A percentile compares a stretch with the other conserved stretches of the same genome.
These are phyloP conservation scores for Cydia strobilella DNA, from an alignment of 1,140 invertebrate genomes.

Conservation along the genomic window DNA sequence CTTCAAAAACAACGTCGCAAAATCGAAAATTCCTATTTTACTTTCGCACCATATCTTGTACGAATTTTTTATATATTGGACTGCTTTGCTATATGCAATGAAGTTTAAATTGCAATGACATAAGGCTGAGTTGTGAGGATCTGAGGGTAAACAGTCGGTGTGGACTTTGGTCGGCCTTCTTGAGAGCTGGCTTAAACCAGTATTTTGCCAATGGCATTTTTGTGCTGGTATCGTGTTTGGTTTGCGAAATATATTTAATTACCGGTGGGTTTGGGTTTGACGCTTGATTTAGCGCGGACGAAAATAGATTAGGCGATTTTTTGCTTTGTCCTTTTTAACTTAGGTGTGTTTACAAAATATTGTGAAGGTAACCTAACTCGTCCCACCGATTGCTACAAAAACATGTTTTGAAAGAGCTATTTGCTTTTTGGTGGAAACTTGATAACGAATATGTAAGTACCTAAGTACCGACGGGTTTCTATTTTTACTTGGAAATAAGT, in stretches of 20 bases:
- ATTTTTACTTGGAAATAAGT: too few relatives aligned
- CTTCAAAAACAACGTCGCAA: constrained; percentile 2
- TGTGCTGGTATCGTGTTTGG: neutral
- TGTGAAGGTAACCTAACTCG: neutral
- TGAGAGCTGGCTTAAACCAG: constrained; percentile 13
- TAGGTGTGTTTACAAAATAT: neutral
- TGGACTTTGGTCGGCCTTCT: constrained; percentile 25
- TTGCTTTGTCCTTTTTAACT: neutral
- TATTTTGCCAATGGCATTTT: constrained; percentile 11
- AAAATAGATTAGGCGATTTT: constrained; percentile 1
- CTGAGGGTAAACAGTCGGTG: neutral
- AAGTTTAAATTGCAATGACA: neutral
- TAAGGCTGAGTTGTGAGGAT: neutral
- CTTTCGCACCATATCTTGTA: neutral
- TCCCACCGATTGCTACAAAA: too few relatives aligned
- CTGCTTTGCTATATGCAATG: neutral
- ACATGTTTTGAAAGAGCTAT: too few relatives aligned
- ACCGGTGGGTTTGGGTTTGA: neutral
- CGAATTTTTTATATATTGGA: neutral
- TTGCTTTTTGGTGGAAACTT: too few relatives aligned
- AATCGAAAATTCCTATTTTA: neutral
- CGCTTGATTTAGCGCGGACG: neutral
- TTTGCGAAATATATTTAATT: constrained; percentile 7
- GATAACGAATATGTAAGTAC: too few relatives aligned
- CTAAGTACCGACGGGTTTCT: too few relatives aligned